A percentile compares a stretch with the other conserved stretches of the same genome.
phyloP scores from a whole-genome alignment of 2,797 vertebrate species.

The Ctenopoma kingsleyae region DNA sequence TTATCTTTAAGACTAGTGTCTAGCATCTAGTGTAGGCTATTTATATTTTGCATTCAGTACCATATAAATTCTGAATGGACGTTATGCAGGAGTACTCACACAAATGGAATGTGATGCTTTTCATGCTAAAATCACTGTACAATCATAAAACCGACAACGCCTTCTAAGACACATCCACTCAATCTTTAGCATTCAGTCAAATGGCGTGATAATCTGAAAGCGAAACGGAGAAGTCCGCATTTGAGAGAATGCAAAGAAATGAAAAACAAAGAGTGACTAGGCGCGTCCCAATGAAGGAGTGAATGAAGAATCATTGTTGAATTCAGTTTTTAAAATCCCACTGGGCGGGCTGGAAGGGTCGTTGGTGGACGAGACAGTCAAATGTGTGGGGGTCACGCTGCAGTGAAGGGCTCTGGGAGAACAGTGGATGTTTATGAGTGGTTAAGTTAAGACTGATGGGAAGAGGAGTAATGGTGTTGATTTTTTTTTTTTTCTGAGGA shows the following conservation, averaged over 20 bases:
- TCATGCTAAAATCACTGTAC: slow-evolving; percentile 45
- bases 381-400: slow-evolving; percentile 38
- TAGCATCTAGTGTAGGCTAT: slow-evolving; percentile 36
- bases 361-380: slow-evolving; percentile 36
- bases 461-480: slow-evolving; percentile 15
- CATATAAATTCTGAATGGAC: slow-evolving; percentile 44
- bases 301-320: slow-evolving; percentile 19
- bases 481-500: slow-evolving; percentile 1
- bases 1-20: slow-evolving; percentile 52
- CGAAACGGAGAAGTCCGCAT: slow-evolving; percentile 41
- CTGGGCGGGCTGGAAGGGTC: slow-evolving; percentile 49
- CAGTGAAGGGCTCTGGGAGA: slow-evolving; percentile 24
- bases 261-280: slow-evolving; percentile 16
- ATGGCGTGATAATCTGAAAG: slow-evolving; percentile 11
- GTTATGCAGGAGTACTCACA: slow-evolving; percentile 7
- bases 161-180: slow-evolving; percentile 39
- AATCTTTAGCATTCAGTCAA: slow-evolving; percentile 26
- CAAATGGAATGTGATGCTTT: slow-evolving; percentile 51
- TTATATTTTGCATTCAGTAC: slow-evolving; percentile 58
- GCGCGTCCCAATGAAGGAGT: slow-evolving; percentile 9
- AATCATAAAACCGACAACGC: slow-evolving; percentile 57
- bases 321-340: slow-evolving; percentile 59
- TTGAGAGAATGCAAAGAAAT: slow-evolving; percentile 13
- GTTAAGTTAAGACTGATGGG: slow-evolving; percentile 21
- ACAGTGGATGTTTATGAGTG: slow-evolving; percentile 46